Conservation (phyloP, 2,113 vertebrate species). For the Pedionomus torquatus region DNA sequence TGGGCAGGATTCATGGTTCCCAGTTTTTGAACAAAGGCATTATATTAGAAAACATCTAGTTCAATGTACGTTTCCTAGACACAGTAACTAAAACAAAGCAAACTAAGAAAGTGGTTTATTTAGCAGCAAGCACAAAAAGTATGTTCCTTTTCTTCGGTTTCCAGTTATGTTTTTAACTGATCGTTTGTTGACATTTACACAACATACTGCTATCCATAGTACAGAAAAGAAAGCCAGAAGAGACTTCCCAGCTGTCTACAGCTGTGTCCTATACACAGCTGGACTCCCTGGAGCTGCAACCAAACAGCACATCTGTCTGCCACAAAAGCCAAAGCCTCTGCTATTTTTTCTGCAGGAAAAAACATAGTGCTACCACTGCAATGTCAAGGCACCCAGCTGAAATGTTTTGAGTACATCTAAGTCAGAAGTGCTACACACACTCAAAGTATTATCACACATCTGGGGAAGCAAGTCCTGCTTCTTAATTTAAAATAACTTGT, state of each 20-base stretch:
- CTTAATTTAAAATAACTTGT: neutral
- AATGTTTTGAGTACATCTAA: neutral
- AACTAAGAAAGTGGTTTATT: neutral
- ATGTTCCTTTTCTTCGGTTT: neutral
- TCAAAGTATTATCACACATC: neutral
- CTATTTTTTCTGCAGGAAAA: neutral
- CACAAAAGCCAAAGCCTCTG: neutral
- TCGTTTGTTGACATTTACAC: neutral
- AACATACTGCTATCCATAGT: neutral
- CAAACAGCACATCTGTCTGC: constrained; percentile 17
- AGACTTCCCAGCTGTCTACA: neutral
- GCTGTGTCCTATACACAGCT: neutral
- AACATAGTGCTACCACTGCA: neutral
- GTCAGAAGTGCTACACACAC: neutral
- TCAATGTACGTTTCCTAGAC: neutral
- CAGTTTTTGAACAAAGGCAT: neutral
- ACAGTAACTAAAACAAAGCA: neutral
- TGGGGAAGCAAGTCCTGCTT: neutral
- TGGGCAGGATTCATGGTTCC: neutral
- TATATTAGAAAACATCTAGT: neutral
- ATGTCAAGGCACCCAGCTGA: neutral
- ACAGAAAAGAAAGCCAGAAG: neutral
- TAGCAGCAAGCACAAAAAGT: neutral
- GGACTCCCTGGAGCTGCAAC: neutral
- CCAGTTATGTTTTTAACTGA: neutral